A percentile compares a stretch with the other conserved stretches of the same genome.
These are phyloP conservation scores for Microctenopoma stevenorrisi DNA, from an alignment of 2,797 vertebrate genomes.

Conservation along the genomic window DNA sequence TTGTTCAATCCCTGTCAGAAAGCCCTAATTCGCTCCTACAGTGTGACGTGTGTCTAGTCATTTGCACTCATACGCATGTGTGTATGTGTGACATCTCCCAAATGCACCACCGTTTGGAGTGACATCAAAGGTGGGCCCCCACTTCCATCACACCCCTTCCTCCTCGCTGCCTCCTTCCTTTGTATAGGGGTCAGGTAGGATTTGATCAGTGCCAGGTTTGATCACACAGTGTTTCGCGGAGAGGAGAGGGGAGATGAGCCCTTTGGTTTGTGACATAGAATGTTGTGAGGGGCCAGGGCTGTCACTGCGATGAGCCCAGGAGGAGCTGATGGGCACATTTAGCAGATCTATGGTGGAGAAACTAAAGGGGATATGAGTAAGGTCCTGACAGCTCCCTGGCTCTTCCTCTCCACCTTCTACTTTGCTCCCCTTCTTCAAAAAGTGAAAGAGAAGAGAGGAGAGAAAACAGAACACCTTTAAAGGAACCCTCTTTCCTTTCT, in stretches of 20 bases:
- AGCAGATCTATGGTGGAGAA: conserved; percentile 61
- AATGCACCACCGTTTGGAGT: conserved; percentile 81
- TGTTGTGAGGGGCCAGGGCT: conserved; percentile 61
- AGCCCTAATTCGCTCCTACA: conserved; percentile 55
- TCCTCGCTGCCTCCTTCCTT: conserved; percentile 62
- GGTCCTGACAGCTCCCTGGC: conserved; percentile 72
- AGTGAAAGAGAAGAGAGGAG: conserved; percentile 34
- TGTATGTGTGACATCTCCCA: conserved; percentile 72
- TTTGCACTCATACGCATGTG: conserved; percentile 61
- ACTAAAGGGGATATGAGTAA: conserved; percentile 69
- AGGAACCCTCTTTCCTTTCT: conserved; percentile 40
- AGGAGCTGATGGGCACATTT: conserved; percentile 73
- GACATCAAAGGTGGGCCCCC: conserved; percentile 80
- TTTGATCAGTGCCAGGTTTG: conserved; percentile 84
- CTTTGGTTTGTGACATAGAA: conserved; percentile 81
- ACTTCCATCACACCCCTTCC: conserved; percentile 20
- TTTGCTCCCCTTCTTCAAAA: conserved; percentile 18
- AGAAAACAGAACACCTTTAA: conserved; percentile 45
- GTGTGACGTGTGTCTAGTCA: conserved; percentile 49
- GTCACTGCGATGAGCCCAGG: conserved; percentile 74
- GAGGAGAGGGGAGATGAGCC: conserved; percentile 62
- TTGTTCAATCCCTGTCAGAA: conserved; percentile 74
- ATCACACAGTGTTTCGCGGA: conserved; percentile 75
- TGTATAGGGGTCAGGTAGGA: conserved; percentile 78
- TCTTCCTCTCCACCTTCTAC: conserved; percentile 48